A percentile compares a stretch with the other conserved stretches of the same genome.
phyloP scores from a whole-genome alignment of 1,140 invertebrate species.

The Helicoverpa armigera region DNA sequence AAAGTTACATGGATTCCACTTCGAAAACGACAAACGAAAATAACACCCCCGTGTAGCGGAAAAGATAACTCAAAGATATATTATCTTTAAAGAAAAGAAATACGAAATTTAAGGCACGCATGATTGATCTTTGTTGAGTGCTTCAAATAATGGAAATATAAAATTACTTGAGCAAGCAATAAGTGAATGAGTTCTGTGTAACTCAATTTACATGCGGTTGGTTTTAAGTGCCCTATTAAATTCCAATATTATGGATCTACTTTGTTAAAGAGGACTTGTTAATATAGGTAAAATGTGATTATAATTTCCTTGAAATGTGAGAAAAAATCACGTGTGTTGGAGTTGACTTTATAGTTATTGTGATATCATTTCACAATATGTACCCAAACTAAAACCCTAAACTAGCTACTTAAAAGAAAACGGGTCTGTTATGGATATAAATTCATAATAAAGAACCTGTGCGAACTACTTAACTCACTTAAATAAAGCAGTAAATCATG shows the following conservation, averaged over 20 bases:
- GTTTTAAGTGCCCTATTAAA: conserved; percentile 25
- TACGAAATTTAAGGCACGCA: not conserved
- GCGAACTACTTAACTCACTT: too few relatives aligned
- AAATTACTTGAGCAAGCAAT: conserved; percentile 27
- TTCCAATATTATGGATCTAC: not conserved
- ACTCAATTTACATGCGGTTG: conserved; percentile 5
- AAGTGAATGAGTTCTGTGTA: conserved; percentile 8
- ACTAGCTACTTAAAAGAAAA: too few relatives aligned
- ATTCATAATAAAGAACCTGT: too few relatives aligned
- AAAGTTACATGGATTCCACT: not conserved
- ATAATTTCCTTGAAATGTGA: not conserved
- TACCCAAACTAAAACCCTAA: too few relatives aligned
- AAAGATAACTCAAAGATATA: conserved; percentile 14
- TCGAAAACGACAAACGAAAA: conserved; percentile 9
- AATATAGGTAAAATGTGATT: not conserved
- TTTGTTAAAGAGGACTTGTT: not conserved
- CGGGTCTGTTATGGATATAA: too few relatives aligned
- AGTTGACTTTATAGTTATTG: too few relatives aligned
- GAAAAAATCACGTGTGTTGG: too few relatives aligned
- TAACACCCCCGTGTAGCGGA: not conserved
- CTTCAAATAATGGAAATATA: conserved; percentile 31
- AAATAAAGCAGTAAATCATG: not conserved
- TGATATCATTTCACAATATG: too few relatives aligned
- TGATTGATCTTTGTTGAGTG: conserved; percentile 30
- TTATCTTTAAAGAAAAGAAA: not conserved